Conservation (phyloP, 2,888 invertebrate genomes). For the Ramazzottius varieornatus region DNA sequence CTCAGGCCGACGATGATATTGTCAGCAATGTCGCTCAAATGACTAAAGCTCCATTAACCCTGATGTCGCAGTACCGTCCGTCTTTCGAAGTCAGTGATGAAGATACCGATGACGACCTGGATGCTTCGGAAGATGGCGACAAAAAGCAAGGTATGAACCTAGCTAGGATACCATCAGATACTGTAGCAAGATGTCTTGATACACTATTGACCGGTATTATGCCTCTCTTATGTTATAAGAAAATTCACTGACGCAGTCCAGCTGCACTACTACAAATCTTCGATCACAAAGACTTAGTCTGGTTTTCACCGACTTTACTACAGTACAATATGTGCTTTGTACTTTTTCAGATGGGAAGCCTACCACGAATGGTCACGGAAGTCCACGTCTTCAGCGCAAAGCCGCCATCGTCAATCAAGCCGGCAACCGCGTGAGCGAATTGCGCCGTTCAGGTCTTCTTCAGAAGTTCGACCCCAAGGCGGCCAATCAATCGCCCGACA, state of each 20-base stretch:
- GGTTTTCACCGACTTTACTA: too few species aligned
- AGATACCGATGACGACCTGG: constrained; percentile 13
- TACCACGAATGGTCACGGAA: neutral
- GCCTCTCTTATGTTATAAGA: too few species aligned
- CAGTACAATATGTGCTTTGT: too few species aligned
- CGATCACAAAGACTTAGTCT: too few species aligned
- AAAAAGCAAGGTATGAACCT: neutral
- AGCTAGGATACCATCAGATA: too few species aligned
- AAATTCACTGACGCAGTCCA: too few species aligned
- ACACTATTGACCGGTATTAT: too few species aligned
- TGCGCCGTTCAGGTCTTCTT: neutral
- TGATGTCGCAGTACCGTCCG: constrained; percentile 81
- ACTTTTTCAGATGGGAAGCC: neutral
- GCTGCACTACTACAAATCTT: too few species aligned
- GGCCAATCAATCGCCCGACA: neutral
- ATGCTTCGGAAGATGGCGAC: constrained; percentile 6
- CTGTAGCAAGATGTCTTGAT: too few species aligned
- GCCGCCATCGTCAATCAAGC: neutral
- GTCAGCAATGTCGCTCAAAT: constrained; percentile 14
- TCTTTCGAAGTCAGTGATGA: constrained; percentile 85
- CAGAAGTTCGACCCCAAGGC: neutral
- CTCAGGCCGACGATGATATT: constrained; percentile 13
- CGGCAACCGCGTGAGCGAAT: neutral
- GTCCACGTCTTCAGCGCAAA: neutral
- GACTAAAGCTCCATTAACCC: constrained; percentile 34